A percentile compares a stretch with the other conserved stretches of the same genome.
These are phyloP conservation scores for Sminthurides aquaticus DNA, from an alignment of 2,888 invertebrate species.

Conservation along the genomic window DNA sequence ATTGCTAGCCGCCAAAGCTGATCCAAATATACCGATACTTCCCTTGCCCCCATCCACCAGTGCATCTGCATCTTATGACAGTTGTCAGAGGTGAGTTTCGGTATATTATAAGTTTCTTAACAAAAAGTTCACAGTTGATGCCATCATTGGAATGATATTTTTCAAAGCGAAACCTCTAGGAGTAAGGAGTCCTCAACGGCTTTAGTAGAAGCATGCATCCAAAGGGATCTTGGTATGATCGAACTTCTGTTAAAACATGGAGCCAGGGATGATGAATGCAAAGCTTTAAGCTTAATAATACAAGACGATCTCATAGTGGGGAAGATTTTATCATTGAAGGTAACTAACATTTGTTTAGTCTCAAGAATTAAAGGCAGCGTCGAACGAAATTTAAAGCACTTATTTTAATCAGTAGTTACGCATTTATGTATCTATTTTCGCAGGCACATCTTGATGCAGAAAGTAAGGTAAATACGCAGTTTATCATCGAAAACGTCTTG, in stretches of 20 bases:
- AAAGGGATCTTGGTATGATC: conserved; percentile 61
- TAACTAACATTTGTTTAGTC: neutral
- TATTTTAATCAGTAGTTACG: too few relatives aligned
- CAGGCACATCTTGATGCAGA: conserved; percentile 80
- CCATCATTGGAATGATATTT: neutral
- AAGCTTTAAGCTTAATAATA: conserved; percentile 69
- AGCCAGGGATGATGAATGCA: conserved; percentile 77
- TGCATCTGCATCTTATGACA: too few relatives aligned
- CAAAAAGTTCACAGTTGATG: neutral
- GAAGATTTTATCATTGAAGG: conserved; percentile 65
- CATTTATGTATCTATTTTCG: conserved; percentile 64
- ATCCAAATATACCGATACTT: conserved; percentile 66
- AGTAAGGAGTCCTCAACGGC: conserved; percentile 50
- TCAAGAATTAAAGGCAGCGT: too few relatives aligned
- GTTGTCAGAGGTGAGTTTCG: too few relatives aligned
- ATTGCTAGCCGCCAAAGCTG: conserved; percentile 65
- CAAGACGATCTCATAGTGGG: conserved; percentile 69
- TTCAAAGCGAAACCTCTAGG: too few relatives aligned
- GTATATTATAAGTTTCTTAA: neutral
- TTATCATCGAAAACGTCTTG: conserved; percentile 32
- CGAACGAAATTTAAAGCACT: too few relatives aligned
- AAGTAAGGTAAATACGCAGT: conserved; percentile 72
- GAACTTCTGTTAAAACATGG: conserved; percentile 70
- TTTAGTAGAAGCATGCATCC: conserved; percentile 62
- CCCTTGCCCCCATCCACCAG: conserved; percentile 29